Evolutionary conservation across 2,113 vertebrate genomes (phyloP), one percentile per base, ranked within the genome.

Genomic region (Vidua macroura): DNA sequence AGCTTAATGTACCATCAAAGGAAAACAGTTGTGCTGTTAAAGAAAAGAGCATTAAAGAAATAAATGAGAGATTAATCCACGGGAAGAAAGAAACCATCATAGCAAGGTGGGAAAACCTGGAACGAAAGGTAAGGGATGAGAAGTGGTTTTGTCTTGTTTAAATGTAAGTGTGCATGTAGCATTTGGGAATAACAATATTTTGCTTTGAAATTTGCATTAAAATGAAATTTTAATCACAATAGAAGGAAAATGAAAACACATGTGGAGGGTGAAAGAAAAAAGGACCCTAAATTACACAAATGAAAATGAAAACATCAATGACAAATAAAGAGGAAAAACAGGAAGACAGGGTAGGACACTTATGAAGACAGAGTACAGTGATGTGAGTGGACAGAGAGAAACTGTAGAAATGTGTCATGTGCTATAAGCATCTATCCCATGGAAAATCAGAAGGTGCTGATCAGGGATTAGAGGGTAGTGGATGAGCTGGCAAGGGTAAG

Each of bases 41-140:
- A 91, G 55, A 79, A 93, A 95, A 94, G 18, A 70, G 1, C 69
- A 43, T 97, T 43, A 94, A 94, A 97, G 60, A 77, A 78, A 37
- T 70, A 95, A 92, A 84, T 35, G 31, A 72, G 63, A 63, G 33
- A 94, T 95, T 97, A 95, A 96, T 85, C 74, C 31, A 12, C 44
- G 74, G 72, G 91, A 95, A 84, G 27, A 80, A 78, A 97, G 30
- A 93, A 80, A 66, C 28, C 59, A 67, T 87, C 48, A 51, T 37
- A 90, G 21, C 66, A 96, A 95, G 55, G 68, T 81, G 46, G 62
- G 62, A 79, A 90, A 92, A 72, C 27, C 52, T 59, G 39, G 17
- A 85, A 95, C 68, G 95, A 95, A 95, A 97, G 64, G 52, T 77
- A 96, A 96, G 68, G 33, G 15, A 49, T 89, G 48, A 91, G 44